Evolutionary conservation across 2,113 vertebrate genomes (phyloP).

Genomic region (Dermatemys mawii): DNA sequence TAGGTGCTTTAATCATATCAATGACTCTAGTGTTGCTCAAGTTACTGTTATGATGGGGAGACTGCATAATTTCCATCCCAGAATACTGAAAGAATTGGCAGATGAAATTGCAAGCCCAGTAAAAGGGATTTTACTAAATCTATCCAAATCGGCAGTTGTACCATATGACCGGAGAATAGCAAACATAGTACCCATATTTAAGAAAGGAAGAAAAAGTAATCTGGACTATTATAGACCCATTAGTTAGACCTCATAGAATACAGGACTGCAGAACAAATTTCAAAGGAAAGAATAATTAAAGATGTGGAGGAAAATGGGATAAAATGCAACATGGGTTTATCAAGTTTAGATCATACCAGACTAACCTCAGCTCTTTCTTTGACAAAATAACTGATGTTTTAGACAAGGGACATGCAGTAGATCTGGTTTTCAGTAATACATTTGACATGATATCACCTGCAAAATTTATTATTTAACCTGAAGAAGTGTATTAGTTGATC

Average conservation of each 20-base stretch:
- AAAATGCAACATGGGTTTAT: background rate
- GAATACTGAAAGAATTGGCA: background rate
- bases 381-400: background rate
- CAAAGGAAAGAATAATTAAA: background rate
- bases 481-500: background rate
- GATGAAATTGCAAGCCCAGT: background rate
- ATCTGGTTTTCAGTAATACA: background rate
- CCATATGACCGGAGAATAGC: background rate
- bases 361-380: too few species aligned
- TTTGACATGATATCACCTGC: background rate
- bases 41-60: background rate
- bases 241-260: background rate
- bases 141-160: background rate
- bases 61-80: background rate
- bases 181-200: background rate
- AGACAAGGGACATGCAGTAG: background rate
- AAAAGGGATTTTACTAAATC: background rate
- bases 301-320: background rate
- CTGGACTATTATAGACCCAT: background rate
- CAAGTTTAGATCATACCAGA: background rate
- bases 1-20: accelerated
- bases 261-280: background rate
- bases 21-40: background rate
- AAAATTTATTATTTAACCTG: background rate
- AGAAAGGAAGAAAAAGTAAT: background rate